Evolutionary conservation across 2,797 vertebrate genomes (phyloP).

Genomic region (Notoglanidium macrostoma): DNA sequence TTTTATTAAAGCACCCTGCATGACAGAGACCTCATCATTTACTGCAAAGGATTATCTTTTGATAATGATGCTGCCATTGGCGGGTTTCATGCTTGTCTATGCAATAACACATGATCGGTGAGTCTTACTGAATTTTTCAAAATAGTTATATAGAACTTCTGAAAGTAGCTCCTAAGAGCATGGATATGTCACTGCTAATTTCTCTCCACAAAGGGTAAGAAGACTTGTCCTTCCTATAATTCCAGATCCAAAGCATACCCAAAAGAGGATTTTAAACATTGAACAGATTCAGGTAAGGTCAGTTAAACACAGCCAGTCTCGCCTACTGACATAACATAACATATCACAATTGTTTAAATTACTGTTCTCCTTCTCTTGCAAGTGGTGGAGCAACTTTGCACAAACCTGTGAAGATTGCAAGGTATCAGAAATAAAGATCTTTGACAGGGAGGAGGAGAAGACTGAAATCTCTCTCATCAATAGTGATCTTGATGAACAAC

Average conservation of each 20-base stretch:
- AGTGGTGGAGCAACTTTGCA: slow-evolving; percentile 40
- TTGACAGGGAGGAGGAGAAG: slow-evolving; percentile 20
- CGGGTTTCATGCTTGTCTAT: slow-evolving; percentile 57
- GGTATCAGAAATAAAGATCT: slow-evolving; percentile 54
- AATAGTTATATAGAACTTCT: slow-evolving; percentile 4
- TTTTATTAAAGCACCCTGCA: slow-evolving; percentile 65
- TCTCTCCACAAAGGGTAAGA: slow-evolving; percentile 65
- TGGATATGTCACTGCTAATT: slow-evolving; percentile 16
- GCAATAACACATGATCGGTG: slow-evolving; percentile 68
- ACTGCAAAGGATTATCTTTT: slow-evolving; percentile 50
- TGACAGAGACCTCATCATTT: slow-evolving; percentile 13
- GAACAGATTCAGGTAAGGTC: slow-evolving; percentile 74
- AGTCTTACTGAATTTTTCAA: slow-evolving; percentile 44
- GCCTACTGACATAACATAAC: neutral
- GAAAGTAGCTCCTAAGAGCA: slow-evolving; percentile 1
- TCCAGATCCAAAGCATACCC: slow-evolving; percentile 75
- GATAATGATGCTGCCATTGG: slow-evolving; percentile 57
- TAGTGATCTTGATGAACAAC: slow-evolving; percentile 18
- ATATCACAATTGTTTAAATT: neutral
- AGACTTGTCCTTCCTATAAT: slow-evolving; percentile 69
- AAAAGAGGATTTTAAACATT: slow-evolving; percentile 70
- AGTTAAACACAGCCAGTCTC: neutral
- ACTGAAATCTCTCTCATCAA: slow-evolving; percentile 16
- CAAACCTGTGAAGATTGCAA: slow-evolving; percentile 48
- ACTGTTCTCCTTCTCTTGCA: slow-evolving; percentile 9